Evolutionary conservation across 1,140 invertebrate species (phyloP).

Genomic region (Ceratitis capitata): DNA sequence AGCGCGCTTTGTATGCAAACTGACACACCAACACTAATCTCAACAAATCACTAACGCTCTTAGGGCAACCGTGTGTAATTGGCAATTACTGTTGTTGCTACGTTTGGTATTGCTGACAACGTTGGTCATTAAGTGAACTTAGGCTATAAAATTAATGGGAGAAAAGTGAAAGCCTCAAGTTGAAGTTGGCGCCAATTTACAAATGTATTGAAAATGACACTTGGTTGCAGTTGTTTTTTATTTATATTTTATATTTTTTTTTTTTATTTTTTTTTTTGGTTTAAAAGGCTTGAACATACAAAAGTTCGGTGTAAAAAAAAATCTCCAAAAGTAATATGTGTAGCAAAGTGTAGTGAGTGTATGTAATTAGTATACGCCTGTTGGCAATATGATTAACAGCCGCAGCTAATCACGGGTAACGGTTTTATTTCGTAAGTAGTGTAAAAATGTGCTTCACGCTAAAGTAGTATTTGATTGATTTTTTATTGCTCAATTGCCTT

Average conservation of each 20-base stretch:
- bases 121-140: background rate
- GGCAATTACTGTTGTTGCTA: background rate
- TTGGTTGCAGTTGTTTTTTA: background rate
- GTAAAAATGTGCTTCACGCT: background rate
- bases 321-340: background rate
- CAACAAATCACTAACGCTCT: background rate
- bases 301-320: background rate
- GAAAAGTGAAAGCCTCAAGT: slow-evolving; percentile 24
- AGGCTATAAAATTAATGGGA: slow-evolving; percentile 20
- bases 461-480: background rate
- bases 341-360: background rate
- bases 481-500: background rate
- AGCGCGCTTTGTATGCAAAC: background rate
- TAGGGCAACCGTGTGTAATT: slow-evolving; percentile 4
- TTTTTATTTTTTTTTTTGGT: too few species aligned
- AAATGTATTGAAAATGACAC: too few species aligned
- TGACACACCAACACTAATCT: background rate
- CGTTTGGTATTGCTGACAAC: background rate
- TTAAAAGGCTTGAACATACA: background rate
- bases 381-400: background rate
- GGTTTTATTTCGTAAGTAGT: too few species aligned
- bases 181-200: background rate
- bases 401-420: background rate
- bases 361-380: background rate
- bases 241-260: too few species aligned